Evolutionary conservation across 2,888 invertebrate species (phyloP), one percentile per base, ranked within the genome.

Genomic region (Crematogaster levior): DNA sequence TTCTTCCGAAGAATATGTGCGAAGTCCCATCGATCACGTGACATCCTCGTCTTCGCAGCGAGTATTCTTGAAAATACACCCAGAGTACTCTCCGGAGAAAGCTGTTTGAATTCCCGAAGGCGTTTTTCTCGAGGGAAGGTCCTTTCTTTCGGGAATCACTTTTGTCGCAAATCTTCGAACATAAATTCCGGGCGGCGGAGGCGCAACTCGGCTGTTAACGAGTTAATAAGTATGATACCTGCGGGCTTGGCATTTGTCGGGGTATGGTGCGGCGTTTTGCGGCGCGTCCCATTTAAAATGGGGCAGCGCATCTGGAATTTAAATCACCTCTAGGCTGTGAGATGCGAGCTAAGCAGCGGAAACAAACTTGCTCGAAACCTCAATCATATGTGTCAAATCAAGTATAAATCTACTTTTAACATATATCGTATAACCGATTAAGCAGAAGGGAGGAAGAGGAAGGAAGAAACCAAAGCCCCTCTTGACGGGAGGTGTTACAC

Each of bases 361-460:
- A n/a, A 91, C 89, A 89, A 90, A 92, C 90, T 93, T 93, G 93
- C 94, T 94, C 93, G 92, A 94, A 91, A 93, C 93, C 93, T 93
- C 93, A 94, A 94, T 93, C 93, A 92, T 92, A 92, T 94, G 94
- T 94, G 94, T 94, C 94, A 94, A 94, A 94, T 93, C 92, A 93
- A 92, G 88, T 92, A 91, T 74, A 91, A 77, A 84, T 91, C 90
- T 92, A 92, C 90, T 90, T 91, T 91, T 88, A 90, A 90, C 89
- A 88, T 91, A 92, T 90, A 92, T 90, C 89, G 56, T 91, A 89
- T 90, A 88, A 89, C 58, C 65, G 27, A 85, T 81, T 63, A 15
- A 40, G 40, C 24, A 63, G 15, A 27, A 18, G 37, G 7, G 21
- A 37, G n/a, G 24, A 21, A n/a, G 4, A n/a, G 24, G 27, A 34